These are phyloP conservation scores for Anoplius nigerrimus DNA, from an alignment of 2,888 invertebrate species.

Conservation along the genomic window DNA sequence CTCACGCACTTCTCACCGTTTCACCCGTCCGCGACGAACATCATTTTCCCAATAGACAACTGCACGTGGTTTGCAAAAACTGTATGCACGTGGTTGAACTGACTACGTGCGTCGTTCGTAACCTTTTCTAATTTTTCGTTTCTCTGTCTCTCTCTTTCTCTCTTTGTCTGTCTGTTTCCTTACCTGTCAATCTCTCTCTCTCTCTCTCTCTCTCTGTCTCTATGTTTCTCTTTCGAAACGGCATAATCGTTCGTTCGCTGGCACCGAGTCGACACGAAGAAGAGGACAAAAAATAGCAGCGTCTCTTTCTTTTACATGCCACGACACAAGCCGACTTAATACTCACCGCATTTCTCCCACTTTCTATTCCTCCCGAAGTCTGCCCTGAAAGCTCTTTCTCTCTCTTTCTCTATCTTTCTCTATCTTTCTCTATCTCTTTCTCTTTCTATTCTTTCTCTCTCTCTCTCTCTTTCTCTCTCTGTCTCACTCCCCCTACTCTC, in stretches of 20 bases:
- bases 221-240: background rate
- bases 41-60: no score
- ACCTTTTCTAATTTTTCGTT: background rate
- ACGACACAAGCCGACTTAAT: background rate
- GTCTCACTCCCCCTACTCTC: background rate
- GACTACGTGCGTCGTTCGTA: no score
- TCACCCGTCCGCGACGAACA: background rate
- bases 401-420: background rate
- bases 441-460: conserved; percentile 9
- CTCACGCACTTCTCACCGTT: background rate
- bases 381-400: background rate
- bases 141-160: background rate
- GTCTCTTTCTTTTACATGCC: background rate
- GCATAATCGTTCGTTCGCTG: background rate
- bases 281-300: no score
- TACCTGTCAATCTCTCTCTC: background rate
- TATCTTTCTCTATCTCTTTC: background rate
- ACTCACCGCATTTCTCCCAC: background rate
- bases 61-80: no score
- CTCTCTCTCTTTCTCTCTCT: background rate
- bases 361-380: background rate
- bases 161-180: no score
- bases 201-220: background rate
- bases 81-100: no score
- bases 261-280: background rate